Evolutionary conservation across 2,797 vertebrate species (phyloP).

Genomic region (Pteropus rufus): DNA sequence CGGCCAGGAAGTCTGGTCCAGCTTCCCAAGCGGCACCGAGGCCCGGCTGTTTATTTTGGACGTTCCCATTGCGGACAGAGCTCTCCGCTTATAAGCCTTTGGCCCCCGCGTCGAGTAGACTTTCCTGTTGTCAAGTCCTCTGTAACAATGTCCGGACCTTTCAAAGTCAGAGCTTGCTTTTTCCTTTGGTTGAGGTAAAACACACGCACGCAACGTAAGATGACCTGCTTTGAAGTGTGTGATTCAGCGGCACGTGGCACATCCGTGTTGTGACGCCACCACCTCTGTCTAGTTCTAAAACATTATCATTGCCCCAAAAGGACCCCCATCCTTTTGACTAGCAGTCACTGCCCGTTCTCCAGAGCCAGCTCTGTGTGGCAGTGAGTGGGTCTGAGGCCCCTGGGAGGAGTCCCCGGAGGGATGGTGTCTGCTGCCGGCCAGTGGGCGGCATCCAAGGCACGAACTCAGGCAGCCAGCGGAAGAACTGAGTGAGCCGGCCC

Average conservation of each 20-base stretch:
- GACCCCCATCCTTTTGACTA: not conserved
- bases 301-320: not conserved
- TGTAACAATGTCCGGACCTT: not conserved
- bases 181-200: not conserved
- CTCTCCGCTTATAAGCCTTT: not conserved
- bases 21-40: not conserved
- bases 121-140: not conserved
- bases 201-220: accelerated
- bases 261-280: no score
- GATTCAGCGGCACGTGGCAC: not conserved
- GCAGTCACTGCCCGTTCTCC: no score
- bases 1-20: not conserved
- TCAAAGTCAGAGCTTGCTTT: not conserved
- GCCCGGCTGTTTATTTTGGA: not conserved
- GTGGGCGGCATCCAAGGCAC: constrained; percentile 57
- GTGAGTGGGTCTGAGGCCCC: not conserved
- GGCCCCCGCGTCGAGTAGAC: not conserved
- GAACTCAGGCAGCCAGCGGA: constrained; percentile 53
- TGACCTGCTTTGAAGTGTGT: not conserved
- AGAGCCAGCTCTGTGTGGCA: accelerated
- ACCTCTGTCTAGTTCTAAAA: not conserved
- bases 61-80: not conserved
- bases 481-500: not conserved
- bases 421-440: not conserved
- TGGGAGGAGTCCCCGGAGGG: not conserved